Conservation (phyloP, 2,113 vertebrate species). For the Epinephelus cyanopodus region DNA sequence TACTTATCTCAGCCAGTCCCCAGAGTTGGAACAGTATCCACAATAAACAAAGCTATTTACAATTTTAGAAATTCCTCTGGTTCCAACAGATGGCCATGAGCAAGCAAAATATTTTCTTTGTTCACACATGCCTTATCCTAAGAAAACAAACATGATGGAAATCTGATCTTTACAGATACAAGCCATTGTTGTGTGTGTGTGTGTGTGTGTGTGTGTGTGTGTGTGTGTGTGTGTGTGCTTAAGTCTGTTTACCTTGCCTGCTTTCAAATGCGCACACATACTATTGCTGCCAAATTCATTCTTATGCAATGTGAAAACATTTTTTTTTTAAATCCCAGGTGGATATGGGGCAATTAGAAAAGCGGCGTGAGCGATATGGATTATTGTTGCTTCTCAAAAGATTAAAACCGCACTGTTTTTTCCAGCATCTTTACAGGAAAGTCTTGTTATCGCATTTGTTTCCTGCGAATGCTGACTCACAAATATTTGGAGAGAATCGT, state of each 20-base stretch:
- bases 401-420: not conserved
- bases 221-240: slow-evolving; percentile 32
- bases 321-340: not conserved
- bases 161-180: slow-evolving; percentile 84
- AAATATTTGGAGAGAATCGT: not conserved
- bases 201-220: slow-evolving; percentile 55
- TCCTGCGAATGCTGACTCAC: not conserved
- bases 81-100: slow-evolving; percentile 78
- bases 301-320: slow-evolving; percentile 33
- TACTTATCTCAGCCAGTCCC: not conserved
- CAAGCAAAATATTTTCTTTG: slow-evolving; percentile 84
- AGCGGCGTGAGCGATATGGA: not conserved
- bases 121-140: slow-evolving; percentile 83
- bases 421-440: not conserved
- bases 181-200: slow-evolving; percentile 76
- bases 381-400: not conserved
- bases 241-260: slow-evolving; percentile 63
- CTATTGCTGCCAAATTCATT: slow-evolving; percentile 34
- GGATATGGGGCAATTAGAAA: not conserved
- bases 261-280: slow-evolving; percentile 60
- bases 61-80: slow-evolving; percentile 71
- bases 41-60: slow-evolving; percentile 51
- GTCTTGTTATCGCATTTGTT: not conserved
- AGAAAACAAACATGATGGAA: slow-evolving; percentile 86
- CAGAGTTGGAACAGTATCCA: not conserved